Evolutionary conservation across 2,888 invertebrate genomes (phyloP), one percentile per base, ranked within the genome.

Genomic region (Crioceris asparagi): DNA sequence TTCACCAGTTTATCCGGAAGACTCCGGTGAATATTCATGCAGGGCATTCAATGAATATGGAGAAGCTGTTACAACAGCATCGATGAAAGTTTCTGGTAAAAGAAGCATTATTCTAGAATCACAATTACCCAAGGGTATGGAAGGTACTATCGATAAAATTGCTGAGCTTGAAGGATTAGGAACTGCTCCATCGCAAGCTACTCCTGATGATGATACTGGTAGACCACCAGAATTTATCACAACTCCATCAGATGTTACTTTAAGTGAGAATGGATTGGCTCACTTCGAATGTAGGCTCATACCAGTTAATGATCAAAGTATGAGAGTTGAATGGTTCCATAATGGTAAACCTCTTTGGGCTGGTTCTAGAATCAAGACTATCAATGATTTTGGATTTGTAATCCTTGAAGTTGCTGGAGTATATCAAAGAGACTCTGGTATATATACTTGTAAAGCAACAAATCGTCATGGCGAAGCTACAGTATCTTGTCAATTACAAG

Each of bases 321-420:
- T 93, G 83, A 73, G 86, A 49, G 90, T 93, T 8, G 94, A 96
- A 66, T 97, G 96, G 96, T 96, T 79, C 77, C 93, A 93, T 58
- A 93, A 98, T 61, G 96, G 93, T 29, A 86, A 92, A 64, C 82
- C 92, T 3, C 74, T 97, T 42, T 75, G 85, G 62, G 83, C 88
- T 38, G 90, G 92, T 41, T 90, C 90, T 4, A 78, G 93, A 58
- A 83, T 93, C 49, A 94, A 94, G 65, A 93, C 94, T 0, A 91
- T 93, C 51, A 90, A 92, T 56, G 96, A 97, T 61, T 96, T 97
- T 66, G 96, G 97, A 36, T 94, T 91, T 61, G 94, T 96, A 4
- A 93, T 96, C 51, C 72, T 98, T 44, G 97, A 97, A 70, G 83
- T 97, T 38, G 82, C 87, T 31, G 93, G 92, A 44, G 88, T 93